A percentile compares a stretch with the other conserved stretches of the same genome.
phyloP scores from a whole-genome alignment of 2,888 invertebrate species.

The Eudasyphora cyanicolor region DNA sequence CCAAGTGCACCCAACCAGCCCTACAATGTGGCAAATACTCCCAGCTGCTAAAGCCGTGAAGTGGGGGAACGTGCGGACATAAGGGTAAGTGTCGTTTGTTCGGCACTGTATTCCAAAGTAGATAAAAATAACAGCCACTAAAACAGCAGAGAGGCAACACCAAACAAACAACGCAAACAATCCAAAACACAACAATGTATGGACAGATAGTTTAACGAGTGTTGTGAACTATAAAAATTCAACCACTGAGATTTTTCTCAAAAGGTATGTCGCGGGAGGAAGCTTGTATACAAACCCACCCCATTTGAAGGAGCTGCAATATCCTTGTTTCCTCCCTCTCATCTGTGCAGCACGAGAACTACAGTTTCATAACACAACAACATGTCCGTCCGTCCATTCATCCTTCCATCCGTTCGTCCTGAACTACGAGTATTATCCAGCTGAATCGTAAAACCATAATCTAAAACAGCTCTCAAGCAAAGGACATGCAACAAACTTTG shows the following conservation, averaged over 20 bases:
- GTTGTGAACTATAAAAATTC: slow-evolving; percentile 61
- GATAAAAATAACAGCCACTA: slow-evolving; percentile 38
- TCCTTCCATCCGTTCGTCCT: neutral
- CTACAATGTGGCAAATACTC: slow-evolving; percentile 24
- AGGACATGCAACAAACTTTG: neutral
- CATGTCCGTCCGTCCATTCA: slow-evolving; percentile 7
- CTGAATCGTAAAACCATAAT: slow-evolving; percentile 9
- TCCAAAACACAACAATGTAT: slow-evolving; percentile 39
- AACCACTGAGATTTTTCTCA: slow-evolving; percentile 57
- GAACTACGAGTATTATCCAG: too few relatives aligned
- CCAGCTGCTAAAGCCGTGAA: slow-evolving; percentile 3
- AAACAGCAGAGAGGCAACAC: slow-evolving; percentile 3
- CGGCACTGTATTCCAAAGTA: neutral
- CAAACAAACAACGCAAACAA: slow-evolving; percentile 17
- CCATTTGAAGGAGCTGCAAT: too few relatives aligned
- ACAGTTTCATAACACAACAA: too few relatives aligned
- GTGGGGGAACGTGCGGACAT: slow-evolving; percentile 6
- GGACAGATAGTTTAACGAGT: slow-evolving; percentile 58
- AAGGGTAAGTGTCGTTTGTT: neutral
- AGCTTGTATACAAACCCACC: too few relatives aligned
- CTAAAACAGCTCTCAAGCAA: neutral
- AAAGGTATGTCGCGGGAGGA: neutral
- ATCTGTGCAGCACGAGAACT: too few relatives aligned
- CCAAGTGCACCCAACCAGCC: neutral
- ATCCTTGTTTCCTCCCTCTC: too few relatives aligned